A percentile compares a stretch with the other conserved stretches of the same genome.
phyloP scores from a whole-genome alignment of 2,797 vertebrate species.

The Syngnathus rostellatus region DNA sequence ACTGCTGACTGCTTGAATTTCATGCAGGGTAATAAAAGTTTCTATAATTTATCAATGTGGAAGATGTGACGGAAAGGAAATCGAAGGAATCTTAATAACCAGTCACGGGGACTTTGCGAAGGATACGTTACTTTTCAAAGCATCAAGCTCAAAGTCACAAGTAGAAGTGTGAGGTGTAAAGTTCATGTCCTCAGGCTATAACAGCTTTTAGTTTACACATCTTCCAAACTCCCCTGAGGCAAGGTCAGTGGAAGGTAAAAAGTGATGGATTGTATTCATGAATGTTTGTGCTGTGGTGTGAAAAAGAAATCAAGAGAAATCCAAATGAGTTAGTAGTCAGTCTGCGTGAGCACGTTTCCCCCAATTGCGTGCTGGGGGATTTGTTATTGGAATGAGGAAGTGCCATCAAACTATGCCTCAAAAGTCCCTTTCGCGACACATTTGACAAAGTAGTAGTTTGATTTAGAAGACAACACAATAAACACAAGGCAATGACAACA shows the following conservation, averaged over 20 bases:
- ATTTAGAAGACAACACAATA: neutral
- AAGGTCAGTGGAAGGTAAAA: slow-evolving; percentile 55
- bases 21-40: neutral
- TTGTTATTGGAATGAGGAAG: neutral
- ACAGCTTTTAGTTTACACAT: slow-evolving; percentile 52
- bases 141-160: neutral
- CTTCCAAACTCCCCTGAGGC: slow-evolving; percentile 41
- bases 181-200: slow-evolving; percentile 49
- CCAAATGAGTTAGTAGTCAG: slow-evolving; percentile 10
- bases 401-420: neutral
- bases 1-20: neutral
- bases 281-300: slow-evolving; percentile 2
- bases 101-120: neutral
- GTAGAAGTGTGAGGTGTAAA: slow-evolving; percentile 34
- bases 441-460: neutral
- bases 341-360: neutral
- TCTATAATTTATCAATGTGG: neutral
- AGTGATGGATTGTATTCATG: neutral
- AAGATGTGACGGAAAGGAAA: neutral
- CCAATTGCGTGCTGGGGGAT: neutral
- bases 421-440: neutral
- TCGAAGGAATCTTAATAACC: neutral
- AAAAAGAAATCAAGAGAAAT: slow-evolving; percentile 12
- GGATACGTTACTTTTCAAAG: neutral
- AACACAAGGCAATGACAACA: neutral